Base-by-base conservation (phyloP, 2,888 invertebrate genomes). In the Chaetoderma sp. region DNA sequence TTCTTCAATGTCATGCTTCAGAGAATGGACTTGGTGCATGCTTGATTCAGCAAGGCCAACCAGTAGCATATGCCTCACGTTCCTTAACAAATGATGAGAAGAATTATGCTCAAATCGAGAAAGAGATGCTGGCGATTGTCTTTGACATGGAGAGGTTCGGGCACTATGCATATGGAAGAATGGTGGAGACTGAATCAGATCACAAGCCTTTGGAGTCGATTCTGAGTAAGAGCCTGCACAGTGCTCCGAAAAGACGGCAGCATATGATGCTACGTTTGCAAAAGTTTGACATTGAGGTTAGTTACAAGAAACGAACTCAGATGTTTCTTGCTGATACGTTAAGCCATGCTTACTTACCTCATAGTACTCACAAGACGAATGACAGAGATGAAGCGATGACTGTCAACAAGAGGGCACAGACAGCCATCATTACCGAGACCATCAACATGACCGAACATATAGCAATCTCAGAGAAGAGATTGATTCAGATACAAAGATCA, bases 71-170 rank as follows among this genome's bases (percentile, higher is more conserved):
- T 62, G 71, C 72, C 13, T 64, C 64, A 10, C 47, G 69, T 30
- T 28, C 73, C 23, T 33, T 76, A 3, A 71, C 65, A 5, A 44
- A 62, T 23, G 57, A 67, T 10, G 69, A 71, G 54, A 33, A 47
- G 30, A 65, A 63, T 21, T 73, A 65, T 58, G 68, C 71, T 16
- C 63, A 66, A 25, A 74, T 74, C 27, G 71, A 72, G 42, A 68
- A 63, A 42, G 70, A 74, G 39, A 47, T 72, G 13, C 47, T 61
- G 16, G 65, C 67, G 4, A 63, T 72, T n/a, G 61, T 65, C 4
- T 74, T 66, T 25, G 67, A 61, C 5, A 33, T 65, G 25, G 63
- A 63, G 33, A 63, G 63, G 25, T 70, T 72, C 55, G 21, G 63
- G n/a, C 50, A 65, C n/a, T 68, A 67, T 47, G 58, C 57, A n/a